Percentiles rank a stretch among this genome's conserved stretches.
Conservation (phyloP, 2,797 vertebrate species). For the Limosa lapponica region DNA sequence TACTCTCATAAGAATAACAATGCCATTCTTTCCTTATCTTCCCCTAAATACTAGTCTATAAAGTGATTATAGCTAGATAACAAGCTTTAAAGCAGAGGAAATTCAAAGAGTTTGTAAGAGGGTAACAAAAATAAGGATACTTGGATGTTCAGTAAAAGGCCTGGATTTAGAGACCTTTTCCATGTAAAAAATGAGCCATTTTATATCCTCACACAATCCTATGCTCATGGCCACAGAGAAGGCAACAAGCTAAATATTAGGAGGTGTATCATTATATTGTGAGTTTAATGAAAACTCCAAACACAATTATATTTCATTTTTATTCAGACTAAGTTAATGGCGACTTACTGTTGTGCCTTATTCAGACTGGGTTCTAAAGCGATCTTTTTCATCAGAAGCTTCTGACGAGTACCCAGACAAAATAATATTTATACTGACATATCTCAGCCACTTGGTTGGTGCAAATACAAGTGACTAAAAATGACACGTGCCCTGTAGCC, state of each 20-base stretch:
- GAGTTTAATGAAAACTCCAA: background rate
- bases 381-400: background rate
- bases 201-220: background rate
- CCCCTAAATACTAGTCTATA: background rate
- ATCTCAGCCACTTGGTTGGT: background rate
- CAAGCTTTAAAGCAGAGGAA: background rate
- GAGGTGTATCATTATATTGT: fast-evolving
- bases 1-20: background rate
- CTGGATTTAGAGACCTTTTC: background rate
- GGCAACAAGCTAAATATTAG: background rate
- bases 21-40: background rate
- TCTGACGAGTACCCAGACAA: background rate
- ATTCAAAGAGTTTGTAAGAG: background rate
- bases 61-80: background rate
- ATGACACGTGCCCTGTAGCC: background rate
- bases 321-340: background rate
- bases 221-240: background rate
- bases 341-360: background rate
- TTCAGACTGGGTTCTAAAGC: background rate
- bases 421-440: background rate
- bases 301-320: background rate
- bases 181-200: background rate
- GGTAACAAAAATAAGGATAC: background rate
- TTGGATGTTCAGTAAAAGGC: background rate
- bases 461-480: background rate